These are phyloP conservation scores for Onychostoma macrolepis DNA, from an alignment of 2,113 vertebrate species.

Conservation along the genomic window DNA sequence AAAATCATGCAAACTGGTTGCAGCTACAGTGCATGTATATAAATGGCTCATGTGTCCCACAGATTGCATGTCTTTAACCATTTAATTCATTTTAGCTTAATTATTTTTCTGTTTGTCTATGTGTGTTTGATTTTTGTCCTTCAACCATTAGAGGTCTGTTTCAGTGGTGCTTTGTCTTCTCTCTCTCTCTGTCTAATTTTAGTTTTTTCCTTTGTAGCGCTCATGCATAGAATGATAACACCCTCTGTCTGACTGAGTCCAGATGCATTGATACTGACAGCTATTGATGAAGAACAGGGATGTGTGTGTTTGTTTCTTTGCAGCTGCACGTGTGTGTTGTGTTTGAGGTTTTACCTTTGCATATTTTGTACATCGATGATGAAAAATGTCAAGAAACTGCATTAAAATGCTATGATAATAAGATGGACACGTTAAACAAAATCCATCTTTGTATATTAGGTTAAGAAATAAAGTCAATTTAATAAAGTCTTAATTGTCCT, in stretches of 20 bases:
- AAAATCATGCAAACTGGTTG: not conserved
- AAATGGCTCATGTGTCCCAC: not conserved
- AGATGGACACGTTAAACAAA: not conserved
- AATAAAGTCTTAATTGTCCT: not conserved
- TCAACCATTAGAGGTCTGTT: constrained; percentile 4
- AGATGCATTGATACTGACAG: not conserved
- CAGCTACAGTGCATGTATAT: not conserved
- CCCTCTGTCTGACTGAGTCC: not conserved
- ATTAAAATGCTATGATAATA: not conserved
- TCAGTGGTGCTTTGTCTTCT: not conserved
- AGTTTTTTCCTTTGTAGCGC: not conserved
- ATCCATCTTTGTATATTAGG: not conserved
- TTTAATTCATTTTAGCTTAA: too few species aligned
- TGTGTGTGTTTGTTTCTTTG: not conserved
- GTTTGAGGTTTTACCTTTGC: not conserved
- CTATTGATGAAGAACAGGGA: not conserved
- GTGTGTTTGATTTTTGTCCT: not conserved
- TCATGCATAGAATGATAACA: not conserved
- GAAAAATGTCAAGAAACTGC: not conserved
- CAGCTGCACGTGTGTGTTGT: not conserved
- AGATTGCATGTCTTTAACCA: too few species aligned
- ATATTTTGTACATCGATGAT: not conserved
- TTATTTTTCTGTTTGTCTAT: not conserved
- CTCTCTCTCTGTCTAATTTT: not conserved
- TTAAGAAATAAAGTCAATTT: not conserved